A percentile compares a stretch with the other conserved stretches of the same genome.
Evolutionary conservation across 2,797 vertebrate genomes (phyloP).

Genomic region (Phoeniculus purpureus): DNA sequence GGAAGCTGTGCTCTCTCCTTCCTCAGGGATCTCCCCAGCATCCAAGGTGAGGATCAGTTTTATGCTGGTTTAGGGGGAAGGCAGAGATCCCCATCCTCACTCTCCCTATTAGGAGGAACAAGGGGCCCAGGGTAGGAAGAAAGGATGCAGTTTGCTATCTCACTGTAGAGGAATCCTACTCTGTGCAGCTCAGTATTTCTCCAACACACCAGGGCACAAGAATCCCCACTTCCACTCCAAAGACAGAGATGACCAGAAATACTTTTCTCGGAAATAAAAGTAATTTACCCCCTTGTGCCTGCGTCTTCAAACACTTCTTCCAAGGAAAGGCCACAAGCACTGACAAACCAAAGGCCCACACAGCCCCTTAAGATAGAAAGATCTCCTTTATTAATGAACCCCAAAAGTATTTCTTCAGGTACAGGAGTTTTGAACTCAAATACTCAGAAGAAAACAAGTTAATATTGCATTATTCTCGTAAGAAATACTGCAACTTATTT

Average conservation of each 20-base stretch:
- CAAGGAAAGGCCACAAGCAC: background rate
- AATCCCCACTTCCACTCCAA: background rate
- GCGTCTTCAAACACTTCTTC: background rate
- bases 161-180: background rate
- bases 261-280: background rate
- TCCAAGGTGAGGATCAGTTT: background rate
- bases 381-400: slow-evolving; percentile 84
- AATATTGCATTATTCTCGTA: slow-evolving; percentile 81
- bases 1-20: background rate
- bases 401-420: slow-evolving; percentile 82
- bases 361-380: slow-evolving; percentile 80
- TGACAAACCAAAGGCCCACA: slow-evolving; percentile 52
- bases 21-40: background rate
- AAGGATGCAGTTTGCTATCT: background rate
- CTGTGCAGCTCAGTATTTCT: background rate
- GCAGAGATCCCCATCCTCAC: slow-evolving; percentile 76
- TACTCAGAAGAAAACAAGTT: slow-evolving; percentile 80
- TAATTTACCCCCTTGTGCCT: background rate
- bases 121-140: background rate
- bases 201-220: background rate
- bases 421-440: slow-evolving; percentile 84
- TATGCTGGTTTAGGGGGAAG: background rate
- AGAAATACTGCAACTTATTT: slow-evolving; percentile 80
- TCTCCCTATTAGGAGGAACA: slow-evolving; percentile 41
- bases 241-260: background rate